phyloP scores from a whole-genome alignment of 2,797 vertebrate genomes.

The Buphagus erythrorhynchus region DNA sequence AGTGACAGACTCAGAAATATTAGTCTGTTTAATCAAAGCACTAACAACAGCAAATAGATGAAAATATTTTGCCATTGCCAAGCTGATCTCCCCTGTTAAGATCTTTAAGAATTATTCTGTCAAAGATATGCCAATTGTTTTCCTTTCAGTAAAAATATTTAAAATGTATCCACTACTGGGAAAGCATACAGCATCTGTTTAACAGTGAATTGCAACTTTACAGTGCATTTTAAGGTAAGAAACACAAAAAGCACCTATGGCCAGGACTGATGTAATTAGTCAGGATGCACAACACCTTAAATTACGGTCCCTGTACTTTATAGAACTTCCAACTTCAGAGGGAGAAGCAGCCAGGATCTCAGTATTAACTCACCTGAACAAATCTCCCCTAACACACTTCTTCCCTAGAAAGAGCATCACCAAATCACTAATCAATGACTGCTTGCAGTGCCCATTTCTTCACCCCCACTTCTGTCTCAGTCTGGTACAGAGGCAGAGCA shows the following conservation, averaged over 20 bases:
- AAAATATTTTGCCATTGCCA: conserved; percentile 55
- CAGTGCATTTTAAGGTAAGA: neutral
- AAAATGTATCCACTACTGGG: neutral
- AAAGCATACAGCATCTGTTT: neutral
- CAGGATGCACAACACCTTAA: neutral
- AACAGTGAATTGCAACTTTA: neutral
- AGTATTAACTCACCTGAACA: neutral
- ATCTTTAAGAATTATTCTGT: neutral
- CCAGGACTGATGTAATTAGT: neutral
- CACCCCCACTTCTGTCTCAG: neutral
- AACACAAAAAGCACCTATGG: neutral
- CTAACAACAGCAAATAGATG: neutral
- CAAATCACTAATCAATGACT: neutral
- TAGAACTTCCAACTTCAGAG: neutral
- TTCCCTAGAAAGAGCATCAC: neutral
- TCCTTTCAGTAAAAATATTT: neutral
- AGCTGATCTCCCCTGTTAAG: conserved; percentile 9
- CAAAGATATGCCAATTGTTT: conserved; percentile 49
- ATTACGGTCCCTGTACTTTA: neutral
- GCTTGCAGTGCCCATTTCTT: neutral
- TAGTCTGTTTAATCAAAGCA: conserved; percentile 50
- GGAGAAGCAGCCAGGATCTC: neutral
- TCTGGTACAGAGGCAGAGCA: neutral
- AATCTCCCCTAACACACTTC: neutral
- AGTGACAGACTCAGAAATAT: conserved; percentile 54